Evolutionary conservation across 2,113 vertebrate genomes (phyloP).

Genomic region (Cyprinodon variegatus): DNA sequence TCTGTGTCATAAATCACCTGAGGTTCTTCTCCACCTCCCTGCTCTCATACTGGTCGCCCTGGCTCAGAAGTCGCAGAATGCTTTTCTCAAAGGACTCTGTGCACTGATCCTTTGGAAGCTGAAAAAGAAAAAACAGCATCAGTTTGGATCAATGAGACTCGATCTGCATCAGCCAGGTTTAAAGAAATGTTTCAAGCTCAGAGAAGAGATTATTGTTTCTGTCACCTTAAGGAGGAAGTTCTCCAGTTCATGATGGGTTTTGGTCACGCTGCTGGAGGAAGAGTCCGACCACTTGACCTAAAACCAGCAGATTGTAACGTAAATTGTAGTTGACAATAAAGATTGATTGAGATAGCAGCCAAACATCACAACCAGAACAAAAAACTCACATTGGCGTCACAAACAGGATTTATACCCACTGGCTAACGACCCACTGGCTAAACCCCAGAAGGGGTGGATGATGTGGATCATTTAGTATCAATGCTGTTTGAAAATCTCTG

Average conservation of each 20-base stretch:
- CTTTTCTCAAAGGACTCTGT: slow-evolving; percentile 90
- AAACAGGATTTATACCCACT: too few relatives aligned
- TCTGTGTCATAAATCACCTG: slow-evolving; percentile 78
- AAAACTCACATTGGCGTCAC: too few relatives aligned
- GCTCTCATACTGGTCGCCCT: slow-evolving; percentile 86
- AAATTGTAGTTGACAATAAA: too few relatives aligned
- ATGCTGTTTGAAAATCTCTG: too few relatives aligned
- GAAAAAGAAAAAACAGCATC: background rate
- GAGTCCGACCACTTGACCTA: slow-evolving; percentile 94
- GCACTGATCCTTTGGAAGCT: slow-evolving; percentile 94
- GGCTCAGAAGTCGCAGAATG: slow-evolving; percentile 88
- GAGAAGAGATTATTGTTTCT: background rate
- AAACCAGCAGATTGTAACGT: slow-evolving; percentile 37
- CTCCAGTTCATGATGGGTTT: slow-evolving; percentile 92
- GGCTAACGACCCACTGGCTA: too few relatives aligned
- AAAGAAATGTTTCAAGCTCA: background rate
- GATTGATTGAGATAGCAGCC: too few relatives aligned
- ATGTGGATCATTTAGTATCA: too few relatives aligned
- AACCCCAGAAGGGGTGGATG: too few relatives aligned
- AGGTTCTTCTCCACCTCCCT: slow-evolving; percentile 87
- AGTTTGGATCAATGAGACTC: background rate
- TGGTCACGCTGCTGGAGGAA: slow-evolving; percentile 87
- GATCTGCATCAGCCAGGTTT: background rate
- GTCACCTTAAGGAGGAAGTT: slow-evolving; percentile 91
- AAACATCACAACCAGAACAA: too few relatives aligned